Percentiles rank a stretch among this genome's conserved stretches.
Conservation (phyloP, 2,113 vertebrate genomes). For the Parus major region DNA sequence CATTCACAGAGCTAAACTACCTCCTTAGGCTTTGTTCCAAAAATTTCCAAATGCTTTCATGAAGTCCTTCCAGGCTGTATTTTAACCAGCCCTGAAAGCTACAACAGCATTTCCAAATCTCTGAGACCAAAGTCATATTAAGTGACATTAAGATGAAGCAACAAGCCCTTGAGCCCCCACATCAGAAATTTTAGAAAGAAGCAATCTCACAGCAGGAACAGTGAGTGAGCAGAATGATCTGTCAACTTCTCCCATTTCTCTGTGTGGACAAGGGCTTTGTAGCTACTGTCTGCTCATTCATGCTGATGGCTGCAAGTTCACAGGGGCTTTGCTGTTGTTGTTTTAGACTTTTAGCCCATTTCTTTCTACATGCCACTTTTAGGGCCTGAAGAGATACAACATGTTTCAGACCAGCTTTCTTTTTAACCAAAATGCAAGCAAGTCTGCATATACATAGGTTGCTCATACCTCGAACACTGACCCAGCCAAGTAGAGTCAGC, state of each 20-base stretch:
- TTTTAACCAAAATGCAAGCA: background rate
- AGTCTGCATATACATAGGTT: background rate
- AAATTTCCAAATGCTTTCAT: background rate
- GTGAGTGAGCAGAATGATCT: background rate
- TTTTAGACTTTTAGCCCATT: background rate
- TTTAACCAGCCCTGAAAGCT: background rate
- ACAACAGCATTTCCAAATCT: slow-evolving; percentile 14
- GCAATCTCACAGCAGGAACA: background rate
- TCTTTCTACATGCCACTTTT: background rate
- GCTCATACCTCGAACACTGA: background rate
- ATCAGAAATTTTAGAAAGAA: background rate
- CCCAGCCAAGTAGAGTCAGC: background rate
- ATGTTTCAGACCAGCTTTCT: background rate
- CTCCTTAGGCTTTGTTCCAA: background rate
- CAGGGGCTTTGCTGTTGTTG: background rate
- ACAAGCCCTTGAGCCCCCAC: background rate
- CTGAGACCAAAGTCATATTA: background rate
- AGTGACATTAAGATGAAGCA: background rate
- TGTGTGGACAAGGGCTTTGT: background rate
- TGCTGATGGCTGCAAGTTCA: background rate
- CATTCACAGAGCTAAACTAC: background rate
- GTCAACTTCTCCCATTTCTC: background rate
- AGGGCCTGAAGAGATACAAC: background rate
- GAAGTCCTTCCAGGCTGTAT: background rate
- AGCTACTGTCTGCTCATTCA: background rate